A percentile compares a stretch with the other conserved stretches of the same genome.
Conservation (phyloP, 2,113 vertebrate genomes). For the Ellobius talpinus region DNA sequence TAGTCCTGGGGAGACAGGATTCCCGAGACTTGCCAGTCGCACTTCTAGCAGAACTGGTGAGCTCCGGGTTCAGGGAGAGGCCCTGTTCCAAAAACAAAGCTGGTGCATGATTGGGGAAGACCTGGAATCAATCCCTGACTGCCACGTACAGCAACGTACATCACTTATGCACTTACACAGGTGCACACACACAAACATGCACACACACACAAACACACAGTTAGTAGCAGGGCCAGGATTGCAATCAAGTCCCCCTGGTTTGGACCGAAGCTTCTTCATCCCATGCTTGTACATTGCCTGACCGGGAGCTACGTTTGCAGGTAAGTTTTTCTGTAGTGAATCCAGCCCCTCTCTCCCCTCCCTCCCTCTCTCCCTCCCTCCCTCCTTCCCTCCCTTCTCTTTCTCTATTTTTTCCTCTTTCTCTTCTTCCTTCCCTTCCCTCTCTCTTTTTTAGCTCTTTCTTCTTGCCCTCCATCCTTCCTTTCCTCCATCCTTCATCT, state of each 20-base stretch:
- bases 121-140: not conserved
- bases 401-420: too few relatives aligned
- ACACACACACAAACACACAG: not conserved
- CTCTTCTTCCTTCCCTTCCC: fast-evolving
- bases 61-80: not conserved
- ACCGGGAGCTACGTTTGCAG: not conserved
- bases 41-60: not conserved
- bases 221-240: not conserved
- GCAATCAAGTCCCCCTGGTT: not conserved
- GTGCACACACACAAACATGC: not conserved
- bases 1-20: not conserved
- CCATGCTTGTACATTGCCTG: not conserved
- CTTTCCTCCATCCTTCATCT: not conserved
- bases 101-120: not conserved
- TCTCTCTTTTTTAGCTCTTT: not conserved
- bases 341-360: not conserved
- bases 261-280: fast-evolving
- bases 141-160: not conserved
- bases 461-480: fast-evolving
- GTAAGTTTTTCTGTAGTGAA: not conserved
- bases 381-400: not conserved
- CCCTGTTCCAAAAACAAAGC: not conserved
- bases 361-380: too few relatives aligned
- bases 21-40: not conserved
- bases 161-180: too few relatives aligned